Base-by-base conservation (phyloP, 1,140 invertebrate species). In the Eciton burchellii region DNA sequence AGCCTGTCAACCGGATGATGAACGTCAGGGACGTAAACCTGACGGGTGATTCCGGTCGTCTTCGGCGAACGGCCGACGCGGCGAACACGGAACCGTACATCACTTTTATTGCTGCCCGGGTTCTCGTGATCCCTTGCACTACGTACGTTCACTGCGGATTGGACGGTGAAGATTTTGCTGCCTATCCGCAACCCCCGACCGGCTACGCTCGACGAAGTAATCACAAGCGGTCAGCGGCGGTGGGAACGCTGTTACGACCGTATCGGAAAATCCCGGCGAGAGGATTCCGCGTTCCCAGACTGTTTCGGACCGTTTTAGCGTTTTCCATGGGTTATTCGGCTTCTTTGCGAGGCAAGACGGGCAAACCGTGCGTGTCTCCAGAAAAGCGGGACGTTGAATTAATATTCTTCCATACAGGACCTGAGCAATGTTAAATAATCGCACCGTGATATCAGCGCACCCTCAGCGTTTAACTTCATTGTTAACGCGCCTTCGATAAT, bases 1-100 rank as follows among this genome's bases (percentile, higher is more conserved):
- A 92, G 89, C 87, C 89, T 92, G 91, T 92, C 91, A 91, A 85
- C 88, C 84, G 88, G 82, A 92, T 92, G 91, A 92, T 91, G 90
- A 90, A 93, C 91, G 87, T 87, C 84, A 84, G 86, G 87, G 88
- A 90, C 90, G 90, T 92, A 91, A 92, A 92, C 91, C 89, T 92
- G 91, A 92, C 92, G 91, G 90, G 90, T 90, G 89, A 91, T 88
- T 88, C 86, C 70, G 77, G 71, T 63, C 83, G 83, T 84, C 83
- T 84, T 86, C 68, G 74, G 74, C 52, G 81, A 79, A 73, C 81
- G 68, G 72, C 73, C 83, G 83, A 77, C 68, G 57, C 56, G 83
- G 68, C 76, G 83, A 82, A 81, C 76, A 88, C 89, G 84, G 83
- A 85, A 85, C 83, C 89, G 88, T 92, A 91, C 84, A 92, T 92